A percentile compares a stretch with the other conserved stretches of the same genome.
phyloP scores from a whole-genome alignment of 2,113 vertebrate species.

The Mesoclemmys tuberculata region DNA sequence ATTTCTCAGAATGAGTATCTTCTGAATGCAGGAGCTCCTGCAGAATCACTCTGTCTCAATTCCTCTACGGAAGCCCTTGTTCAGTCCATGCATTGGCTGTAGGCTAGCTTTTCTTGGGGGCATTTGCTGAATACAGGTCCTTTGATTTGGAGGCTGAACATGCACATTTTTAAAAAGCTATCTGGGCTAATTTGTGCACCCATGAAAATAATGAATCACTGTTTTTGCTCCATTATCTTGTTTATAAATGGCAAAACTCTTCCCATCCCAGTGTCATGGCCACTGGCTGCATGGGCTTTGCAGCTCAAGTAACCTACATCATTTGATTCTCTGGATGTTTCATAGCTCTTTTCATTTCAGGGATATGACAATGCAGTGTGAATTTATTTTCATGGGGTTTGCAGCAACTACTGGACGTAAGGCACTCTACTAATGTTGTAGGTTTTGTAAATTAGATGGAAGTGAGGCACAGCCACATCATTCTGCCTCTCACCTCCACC shows the following conservation, averaged over 20 bases:
- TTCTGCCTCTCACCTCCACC: not conserved
- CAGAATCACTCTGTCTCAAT: not conserved
- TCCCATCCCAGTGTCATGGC: not conserved
- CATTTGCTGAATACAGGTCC: not conserved
- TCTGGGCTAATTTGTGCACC: not conserved
- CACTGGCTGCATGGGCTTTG: slow-evolving; percentile 15
- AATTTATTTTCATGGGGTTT: slow-evolving; percentile 33
- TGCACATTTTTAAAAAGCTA: not conserved
- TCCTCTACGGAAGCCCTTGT: not conserved
- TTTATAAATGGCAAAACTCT: not conserved
- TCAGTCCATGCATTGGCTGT: not conserved
- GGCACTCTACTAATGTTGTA: not conserved
- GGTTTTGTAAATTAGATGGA: slow-evolving; percentile 36
- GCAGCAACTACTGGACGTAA: not conserved
- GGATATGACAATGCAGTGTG: slow-evolving; percentile 21
- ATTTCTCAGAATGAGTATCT: not conserved
- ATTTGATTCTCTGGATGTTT: not conserved
- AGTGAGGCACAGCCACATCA: slow-evolving; percentile 40
- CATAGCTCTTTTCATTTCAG: slow-evolving; percentile 34
- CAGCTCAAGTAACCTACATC: not conserved
- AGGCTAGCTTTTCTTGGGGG: not conserved
- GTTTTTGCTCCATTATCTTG: not conserved
- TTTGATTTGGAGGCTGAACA: not conserved
- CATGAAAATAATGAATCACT: not conserved
- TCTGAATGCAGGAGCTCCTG: not conserved